Conservation (phyloP, 1,140 invertebrate genomes). For the Bombus terrestris region DNA sequence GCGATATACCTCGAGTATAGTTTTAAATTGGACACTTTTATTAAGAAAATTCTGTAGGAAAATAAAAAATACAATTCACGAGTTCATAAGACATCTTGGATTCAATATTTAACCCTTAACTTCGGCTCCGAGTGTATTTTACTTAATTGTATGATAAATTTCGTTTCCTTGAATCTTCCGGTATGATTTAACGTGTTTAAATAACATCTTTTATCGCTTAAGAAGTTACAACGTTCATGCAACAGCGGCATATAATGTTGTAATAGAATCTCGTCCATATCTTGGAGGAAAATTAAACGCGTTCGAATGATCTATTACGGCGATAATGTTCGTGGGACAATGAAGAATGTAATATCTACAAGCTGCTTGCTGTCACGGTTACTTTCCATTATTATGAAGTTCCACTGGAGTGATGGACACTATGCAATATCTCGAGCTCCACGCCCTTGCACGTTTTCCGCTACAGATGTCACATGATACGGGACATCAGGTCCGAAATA, state of each 20-base stretch:
- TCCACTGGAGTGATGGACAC: slow-evolving; percentile 23
- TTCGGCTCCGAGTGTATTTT: too few species aligned
- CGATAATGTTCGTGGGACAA: slow-evolving; percentile 17
- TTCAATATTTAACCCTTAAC: neutral
- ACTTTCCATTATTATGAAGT: slow-evolving; percentile 50
- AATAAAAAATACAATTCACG: neutral
- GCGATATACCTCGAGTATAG: neutral
- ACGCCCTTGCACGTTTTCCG: slow-evolving; percentile 41
- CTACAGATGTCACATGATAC: slow-evolving; percentile 47
- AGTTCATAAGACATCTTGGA: neutral
- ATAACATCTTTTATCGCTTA: neutral
- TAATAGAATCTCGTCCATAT: neutral
- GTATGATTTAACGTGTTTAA: neutral
- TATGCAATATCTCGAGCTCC: slow-evolving; percentile 34
- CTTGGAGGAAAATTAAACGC: neutral
- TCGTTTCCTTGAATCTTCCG: neutral
- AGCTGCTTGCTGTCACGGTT: slow-evolving; percentile 10
- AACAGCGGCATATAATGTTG: neutral
- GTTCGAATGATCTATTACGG: neutral
- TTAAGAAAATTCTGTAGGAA: neutral
- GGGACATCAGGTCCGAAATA: slow-evolving; percentile 29
- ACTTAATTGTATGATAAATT: neutral
- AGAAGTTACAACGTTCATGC: neutral
- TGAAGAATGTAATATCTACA: slow-evolving; percentile 47
- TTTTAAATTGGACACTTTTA: neutral